These are phyloP conservation scores for Cochlearius cochlearius DNA, from an alignment of 2,113 vertebrate species.

Conservation along the genomic window DNA sequence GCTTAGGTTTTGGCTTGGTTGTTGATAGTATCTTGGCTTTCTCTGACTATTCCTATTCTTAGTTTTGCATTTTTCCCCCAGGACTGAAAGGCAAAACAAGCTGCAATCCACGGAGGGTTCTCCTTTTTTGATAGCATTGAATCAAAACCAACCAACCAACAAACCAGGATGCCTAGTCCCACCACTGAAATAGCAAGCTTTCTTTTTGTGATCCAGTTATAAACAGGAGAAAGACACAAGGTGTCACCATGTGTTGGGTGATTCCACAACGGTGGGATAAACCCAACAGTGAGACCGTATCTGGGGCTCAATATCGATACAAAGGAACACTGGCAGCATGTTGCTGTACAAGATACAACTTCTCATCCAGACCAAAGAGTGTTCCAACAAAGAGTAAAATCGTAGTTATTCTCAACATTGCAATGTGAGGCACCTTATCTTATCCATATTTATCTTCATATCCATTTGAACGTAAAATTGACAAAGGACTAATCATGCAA, in stretches of 20 bases:
- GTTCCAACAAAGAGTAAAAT: not conserved
- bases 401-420: not conserved
- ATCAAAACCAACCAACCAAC: not conserved
- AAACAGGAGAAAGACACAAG: not conserved
- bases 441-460: not conserved
- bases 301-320: not conserved
- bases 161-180: not conserved
- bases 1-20: not conserved
- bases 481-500: not conserved
- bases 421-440: not conserved
- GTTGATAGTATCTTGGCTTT: not conserved
- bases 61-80: not conserved
- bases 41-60: not conserved
- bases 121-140: not conserved
- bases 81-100: not conserved
- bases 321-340: not conserved
- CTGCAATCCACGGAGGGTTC: not conserved
- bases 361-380: not conserved
- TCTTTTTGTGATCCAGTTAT: not conserved
- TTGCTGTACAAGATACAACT: not conserved
- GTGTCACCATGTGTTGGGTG: not conserved
- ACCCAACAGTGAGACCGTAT: not conserved
- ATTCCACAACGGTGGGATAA: not conserved
- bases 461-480: not conserved
- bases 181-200: not conserved